phyloP scores from a whole-genome alignment of 2,888 invertebrate genomes.

The Thereva unica region DNA sequence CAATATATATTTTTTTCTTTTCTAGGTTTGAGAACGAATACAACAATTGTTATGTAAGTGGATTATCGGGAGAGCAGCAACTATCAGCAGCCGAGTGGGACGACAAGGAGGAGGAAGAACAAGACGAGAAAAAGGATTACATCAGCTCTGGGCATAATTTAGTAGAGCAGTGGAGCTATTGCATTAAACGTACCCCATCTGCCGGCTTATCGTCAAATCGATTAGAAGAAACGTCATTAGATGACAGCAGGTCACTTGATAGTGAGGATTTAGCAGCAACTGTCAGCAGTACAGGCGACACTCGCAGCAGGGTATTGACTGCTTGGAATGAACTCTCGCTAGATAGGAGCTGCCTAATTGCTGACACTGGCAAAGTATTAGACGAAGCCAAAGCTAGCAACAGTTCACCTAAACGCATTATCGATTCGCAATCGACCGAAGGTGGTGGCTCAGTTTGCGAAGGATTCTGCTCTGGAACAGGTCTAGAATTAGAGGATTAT shows the following conservation, averaged over 20 bases:
- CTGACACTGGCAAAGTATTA: conserved; percentile 14
- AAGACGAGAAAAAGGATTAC: conserved; percentile 5
- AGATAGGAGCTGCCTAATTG: conserved; percentile 16
- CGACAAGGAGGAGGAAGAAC: too few relatives aligned
- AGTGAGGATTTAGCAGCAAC: conserved; percentile 24
- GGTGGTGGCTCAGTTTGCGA: conserved; percentile 17
- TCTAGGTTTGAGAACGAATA: too few relatives aligned
- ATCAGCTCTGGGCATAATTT: neutral
- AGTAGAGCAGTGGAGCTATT: neutral
- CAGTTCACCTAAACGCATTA: conserved; percentile 21
- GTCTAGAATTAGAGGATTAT: conserved; percentile 19
- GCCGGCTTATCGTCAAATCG: conserved; percentile 25
- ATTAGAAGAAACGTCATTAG: conserved; percentile 5
- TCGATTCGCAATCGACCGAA: conserved; percentile 18
- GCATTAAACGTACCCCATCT: conserved; percentile 14
- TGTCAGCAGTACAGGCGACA: conserved; percentile 8
- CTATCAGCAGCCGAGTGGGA: too few relatives aligned
- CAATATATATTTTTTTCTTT: too few relatives aligned
- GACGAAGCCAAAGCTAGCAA: conserved; percentile 19
- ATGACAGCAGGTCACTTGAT: conserved; percentile 24
- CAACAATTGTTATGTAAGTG: too few relatives aligned
- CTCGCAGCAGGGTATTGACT: neutral
- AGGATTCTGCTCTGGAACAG: conserved; percentile 4
- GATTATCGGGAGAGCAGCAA: too few relatives aligned
- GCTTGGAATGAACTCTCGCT: neutral